Conservation (phyloP, 2,888 invertebrate genomes). For the Agonum fuliginosum region DNA sequence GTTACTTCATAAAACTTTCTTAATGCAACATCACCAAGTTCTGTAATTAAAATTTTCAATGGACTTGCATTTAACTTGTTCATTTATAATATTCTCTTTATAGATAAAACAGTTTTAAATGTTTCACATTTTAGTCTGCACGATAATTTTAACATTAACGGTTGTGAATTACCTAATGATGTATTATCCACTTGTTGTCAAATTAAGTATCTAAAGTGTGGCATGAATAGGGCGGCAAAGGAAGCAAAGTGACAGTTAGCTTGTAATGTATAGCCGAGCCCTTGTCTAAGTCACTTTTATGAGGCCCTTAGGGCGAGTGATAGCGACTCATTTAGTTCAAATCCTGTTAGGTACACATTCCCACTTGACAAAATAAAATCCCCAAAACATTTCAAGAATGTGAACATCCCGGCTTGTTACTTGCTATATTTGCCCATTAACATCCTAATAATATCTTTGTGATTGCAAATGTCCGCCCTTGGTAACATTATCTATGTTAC, state of each 20-base stretch:
- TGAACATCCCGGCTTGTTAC: no score
- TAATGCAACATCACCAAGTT: conserved; percentile 12
- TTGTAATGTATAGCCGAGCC: conserved; percentile 31
- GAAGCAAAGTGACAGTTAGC: conserved; percentile 22
- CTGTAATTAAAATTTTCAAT: conserved; percentile 30
- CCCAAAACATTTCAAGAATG: no score
- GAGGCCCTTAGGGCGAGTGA: not conserved
- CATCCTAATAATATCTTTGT: no score
- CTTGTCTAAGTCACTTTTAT: not conserved
- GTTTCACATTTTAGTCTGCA: not conserved
- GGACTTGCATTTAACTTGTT: conserved; percentile 6
- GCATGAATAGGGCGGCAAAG: conserved; percentile 31
- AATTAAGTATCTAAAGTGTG: conserved; percentile 30
- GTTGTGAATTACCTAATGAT: not conserved
- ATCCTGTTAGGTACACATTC: no score
- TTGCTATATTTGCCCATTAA: no score
- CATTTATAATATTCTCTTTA: conserved; percentile 10
- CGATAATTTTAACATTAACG: not conserved
- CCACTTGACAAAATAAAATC: no score
- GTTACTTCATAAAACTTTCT: conserved; percentile 1
- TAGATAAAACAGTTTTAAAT: not conserved
- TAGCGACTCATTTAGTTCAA: no score
- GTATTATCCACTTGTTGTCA: conserved; percentile 24
- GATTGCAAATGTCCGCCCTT: no score
- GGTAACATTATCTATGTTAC: no score